Conservation (phyloP, 1,140 invertebrate genomes). For the Nasonia longicornis region DNA sequence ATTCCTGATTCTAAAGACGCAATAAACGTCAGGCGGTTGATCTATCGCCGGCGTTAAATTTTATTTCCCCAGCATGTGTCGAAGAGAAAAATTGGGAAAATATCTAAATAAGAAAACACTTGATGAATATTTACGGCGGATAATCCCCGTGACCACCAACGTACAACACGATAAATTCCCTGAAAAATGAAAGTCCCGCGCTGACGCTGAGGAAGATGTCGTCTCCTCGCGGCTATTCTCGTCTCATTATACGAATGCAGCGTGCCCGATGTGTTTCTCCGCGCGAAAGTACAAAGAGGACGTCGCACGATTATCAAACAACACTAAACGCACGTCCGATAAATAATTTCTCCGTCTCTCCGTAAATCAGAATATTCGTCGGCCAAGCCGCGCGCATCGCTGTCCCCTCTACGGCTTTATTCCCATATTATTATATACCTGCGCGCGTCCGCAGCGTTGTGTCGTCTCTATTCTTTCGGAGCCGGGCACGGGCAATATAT, state of each 20-base stretch:
- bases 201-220: neutral
- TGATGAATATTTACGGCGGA: conserved; percentile 18
- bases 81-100: conserved; percentile 11
- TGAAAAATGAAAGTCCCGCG: neutral
- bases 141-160: conserved; percentile 4
- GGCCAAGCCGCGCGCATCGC: neutral
- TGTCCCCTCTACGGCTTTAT: neutral
- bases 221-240: neutral
- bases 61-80: neutral
- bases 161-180: neutral
- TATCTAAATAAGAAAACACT: neutral
- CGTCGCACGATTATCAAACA: neutral
- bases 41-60: conserved; percentile 13
- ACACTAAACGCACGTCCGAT: neutral
- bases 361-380: conserved; percentile 36
- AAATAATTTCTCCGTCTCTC: conserved; percentile 32
- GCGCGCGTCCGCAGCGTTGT: neutral
- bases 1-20: neutral
- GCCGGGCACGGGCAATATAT: conserved; percentile 52
- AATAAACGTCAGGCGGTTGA: conserved; percentile 3
- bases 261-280: neutral
- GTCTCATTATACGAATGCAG: neutral
- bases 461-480: conserved; percentile 43
- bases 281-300: neutral
- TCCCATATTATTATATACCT: neutral